Conservation (phyloP, 2,888 invertebrate genomes). For the Athalia rosae region DNA sequence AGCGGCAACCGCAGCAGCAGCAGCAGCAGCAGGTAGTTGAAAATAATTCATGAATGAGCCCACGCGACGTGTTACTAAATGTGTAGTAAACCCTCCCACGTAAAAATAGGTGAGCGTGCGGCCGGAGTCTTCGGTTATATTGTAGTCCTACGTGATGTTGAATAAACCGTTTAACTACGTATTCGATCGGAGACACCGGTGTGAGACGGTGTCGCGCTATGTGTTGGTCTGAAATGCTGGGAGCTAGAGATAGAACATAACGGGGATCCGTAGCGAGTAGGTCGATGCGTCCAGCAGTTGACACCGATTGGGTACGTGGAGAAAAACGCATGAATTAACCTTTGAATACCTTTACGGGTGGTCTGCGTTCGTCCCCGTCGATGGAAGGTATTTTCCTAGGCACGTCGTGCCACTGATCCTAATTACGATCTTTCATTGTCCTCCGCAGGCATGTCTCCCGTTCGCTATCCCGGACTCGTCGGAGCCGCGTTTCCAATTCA, state of each 20-base stretch:
- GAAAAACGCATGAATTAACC: conserved; percentile 58
- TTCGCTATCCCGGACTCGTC: too few relatives aligned
- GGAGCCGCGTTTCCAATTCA: too few relatives aligned
- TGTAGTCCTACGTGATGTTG: conserved; percentile 7
- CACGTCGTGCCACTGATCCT: neutral
- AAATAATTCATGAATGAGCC: conserved; percentile 54
- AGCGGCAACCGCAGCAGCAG: neutral
- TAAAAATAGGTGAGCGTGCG: conserved; percentile 34
- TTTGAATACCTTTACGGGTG: conserved; percentile 38
- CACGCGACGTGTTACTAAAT: conserved; percentile 41
- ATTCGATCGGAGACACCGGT: conserved; percentile 33
- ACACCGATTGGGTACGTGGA: conserved; percentile 69
- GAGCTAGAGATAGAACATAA: conserved; percentile 64
- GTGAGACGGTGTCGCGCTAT: conserved; percentile 48
- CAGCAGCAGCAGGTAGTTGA: conserved; percentile 38
- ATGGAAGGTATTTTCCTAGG: neutral
- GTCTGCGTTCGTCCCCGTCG: neutral
- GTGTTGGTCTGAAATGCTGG: conserved; percentile 49
- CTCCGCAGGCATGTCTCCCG: too few relatives aligned
- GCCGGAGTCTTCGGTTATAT: conserved; percentile 30
- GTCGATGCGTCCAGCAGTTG: conserved; percentile 71
- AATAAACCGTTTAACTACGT: conserved; percentile 42
- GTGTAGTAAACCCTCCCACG: conserved; percentile 28
- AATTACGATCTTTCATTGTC: neutral
- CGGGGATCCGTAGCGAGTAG: conserved; percentile 69